Evolutionary conservation across 2,888 invertebrate genomes (phyloP).

Genomic region (Xanthorhoe spadicearia): DNA sequence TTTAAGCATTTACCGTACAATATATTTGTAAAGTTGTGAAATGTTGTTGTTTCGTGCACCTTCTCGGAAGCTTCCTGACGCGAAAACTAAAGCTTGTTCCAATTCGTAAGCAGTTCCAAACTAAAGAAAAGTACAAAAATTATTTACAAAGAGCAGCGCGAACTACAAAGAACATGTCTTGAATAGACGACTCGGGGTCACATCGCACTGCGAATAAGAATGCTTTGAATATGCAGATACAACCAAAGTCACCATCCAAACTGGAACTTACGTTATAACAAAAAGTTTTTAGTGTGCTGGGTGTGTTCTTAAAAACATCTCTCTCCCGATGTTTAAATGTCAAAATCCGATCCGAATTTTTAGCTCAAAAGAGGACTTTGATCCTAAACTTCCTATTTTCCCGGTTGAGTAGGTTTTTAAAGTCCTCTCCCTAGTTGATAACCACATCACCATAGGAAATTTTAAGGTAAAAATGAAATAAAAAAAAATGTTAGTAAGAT

Average conservation of each 20-base stretch:
- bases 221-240: background rate
- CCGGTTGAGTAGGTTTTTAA: no score
- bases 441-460: background rate
- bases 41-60: constrained; percentile 3
- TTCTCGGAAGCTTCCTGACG: background rate
- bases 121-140: constrained; percentile 25
- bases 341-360: no score
- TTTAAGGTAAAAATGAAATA: background rate
- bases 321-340: no score
- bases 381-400: no score
- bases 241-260: no score
- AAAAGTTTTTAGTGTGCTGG: no score
- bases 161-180: constrained; percentile 28
- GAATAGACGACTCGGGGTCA: constrained; percentile 10
- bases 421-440: no score
- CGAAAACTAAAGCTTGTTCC: constrained; percentile 14
- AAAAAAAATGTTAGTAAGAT: background rate
- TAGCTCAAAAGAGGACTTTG: no score
- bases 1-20: background rate
- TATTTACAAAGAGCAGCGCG: constrained; percentile 30
- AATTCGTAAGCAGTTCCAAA: constrained; percentile 26
- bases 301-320: no score
- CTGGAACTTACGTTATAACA: no score
- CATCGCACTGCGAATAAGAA: constrained; percentile 19
- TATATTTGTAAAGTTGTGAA: background rate